Conservation (phyloP, 2,888 invertebrate genomes). For the Rotaria macrura region DNA sequence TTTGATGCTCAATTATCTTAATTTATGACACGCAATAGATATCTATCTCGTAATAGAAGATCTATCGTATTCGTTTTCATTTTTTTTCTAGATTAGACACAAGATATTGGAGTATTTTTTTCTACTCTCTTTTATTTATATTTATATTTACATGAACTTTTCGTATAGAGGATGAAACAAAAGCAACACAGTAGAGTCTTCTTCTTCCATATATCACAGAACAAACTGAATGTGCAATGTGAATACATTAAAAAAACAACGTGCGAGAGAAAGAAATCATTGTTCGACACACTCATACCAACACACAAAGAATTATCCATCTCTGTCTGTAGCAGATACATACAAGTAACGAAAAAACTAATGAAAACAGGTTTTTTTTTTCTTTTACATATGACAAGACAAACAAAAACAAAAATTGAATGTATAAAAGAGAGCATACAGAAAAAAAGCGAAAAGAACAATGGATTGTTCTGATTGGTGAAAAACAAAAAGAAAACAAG, state of each 20-base stretch:
- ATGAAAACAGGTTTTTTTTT: background rate
- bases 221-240: slow-evolving; percentile 8
- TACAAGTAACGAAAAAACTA: background rate
- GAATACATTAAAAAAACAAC: background rate
- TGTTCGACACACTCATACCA: background rate
- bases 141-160: background rate
- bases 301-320: background rate
- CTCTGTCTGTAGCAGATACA: background rate
- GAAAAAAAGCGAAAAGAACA: background rate
- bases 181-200: background rate
- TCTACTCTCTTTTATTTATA: background rate
- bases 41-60: no score
- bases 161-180: background rate
- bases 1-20: no score
- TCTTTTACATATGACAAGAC: background rate
- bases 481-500: no score
- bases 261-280: background rate
- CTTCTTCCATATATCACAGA: background rate
- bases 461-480: background rate
- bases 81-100: no score
- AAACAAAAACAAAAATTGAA: background rate
- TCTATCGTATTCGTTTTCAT: no score
- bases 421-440: background rate
- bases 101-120: background rate
- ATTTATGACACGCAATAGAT: no score